Evolutionary conservation across 2,888 invertebrate species (phyloP).

Genomic region (Stenchaetothrips biformis): DNA sequence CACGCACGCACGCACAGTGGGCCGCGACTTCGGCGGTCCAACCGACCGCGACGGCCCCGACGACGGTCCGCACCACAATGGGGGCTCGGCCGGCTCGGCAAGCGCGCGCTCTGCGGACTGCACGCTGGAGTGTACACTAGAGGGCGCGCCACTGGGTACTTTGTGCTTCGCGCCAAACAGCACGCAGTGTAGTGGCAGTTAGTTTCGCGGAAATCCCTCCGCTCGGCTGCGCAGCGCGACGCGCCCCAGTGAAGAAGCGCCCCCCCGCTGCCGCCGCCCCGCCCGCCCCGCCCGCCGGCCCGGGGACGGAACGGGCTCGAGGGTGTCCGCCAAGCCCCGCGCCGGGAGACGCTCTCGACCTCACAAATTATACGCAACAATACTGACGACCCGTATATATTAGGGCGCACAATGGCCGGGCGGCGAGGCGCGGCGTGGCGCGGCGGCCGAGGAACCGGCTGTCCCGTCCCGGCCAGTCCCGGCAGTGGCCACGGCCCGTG

Average conservation of each 20-base stretch:
- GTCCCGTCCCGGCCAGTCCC: conserved; percentile 24
- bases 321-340: background rate
- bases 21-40: no score
- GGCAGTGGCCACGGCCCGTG: background rate
- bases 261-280: background rate
- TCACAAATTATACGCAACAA: conserved; percentile 25
- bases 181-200: no score
- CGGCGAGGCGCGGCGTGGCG: conserved; percentile 20
- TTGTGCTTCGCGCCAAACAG: no score
- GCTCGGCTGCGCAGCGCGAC: background rate
- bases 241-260: background rate
- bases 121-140: background rate
- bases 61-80: background rate
- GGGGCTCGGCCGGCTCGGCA: background rate
- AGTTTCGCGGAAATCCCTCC: no score
- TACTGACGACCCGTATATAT: conserved; percentile 24
- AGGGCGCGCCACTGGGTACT: background rate
- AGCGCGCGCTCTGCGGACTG: background rate
- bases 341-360: background rate
- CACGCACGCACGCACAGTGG: no score
- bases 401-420: background rate
- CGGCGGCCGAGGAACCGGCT: conserved; percentile 5
- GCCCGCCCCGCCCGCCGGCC: background rate
- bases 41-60: no score
- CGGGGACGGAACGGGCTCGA: background rate